Base-by-base conservation (phyloP, 2,113 vertebrate genomes). In the Fulica atra region DNA sequence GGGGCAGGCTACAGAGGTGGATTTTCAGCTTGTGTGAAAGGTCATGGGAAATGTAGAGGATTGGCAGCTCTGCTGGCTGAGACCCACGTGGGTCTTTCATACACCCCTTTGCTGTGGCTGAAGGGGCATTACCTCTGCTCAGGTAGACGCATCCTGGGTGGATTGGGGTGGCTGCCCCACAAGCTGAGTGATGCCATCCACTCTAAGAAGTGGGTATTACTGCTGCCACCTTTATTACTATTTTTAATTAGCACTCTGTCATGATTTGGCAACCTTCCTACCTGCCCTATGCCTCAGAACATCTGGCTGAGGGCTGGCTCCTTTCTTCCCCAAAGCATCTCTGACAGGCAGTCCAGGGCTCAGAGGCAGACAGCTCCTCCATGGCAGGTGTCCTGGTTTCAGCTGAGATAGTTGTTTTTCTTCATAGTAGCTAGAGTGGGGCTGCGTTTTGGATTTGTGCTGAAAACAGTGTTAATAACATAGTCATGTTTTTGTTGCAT, bases 231-330 rank as follows among this genome's bases (percentile, higher is more conserved):
- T 90, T 89, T 70, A 48, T 85, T 51, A 46, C 23, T 76, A 9
- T 17, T 36, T 90, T 82, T 93, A 92, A 92, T 95, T 81, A 81
- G 68, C 74, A 60, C 33, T 17, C 16, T 92, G 82, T 88, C 82
- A 60, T 5, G 57, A 9, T 31, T 82, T 76, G 71, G 86, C 86
- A 92, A 7, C 17, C 4, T 25, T 85, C 36, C 73, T 13, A 40
- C 40, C 78, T 81, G 60, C 36, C 46, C 81, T n/a, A 0, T 9
- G 12, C 36, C 78, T 78, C 65, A 46, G 74, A 46, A 50, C 0
- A 0, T 53, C 81, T 81, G 73, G 61, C 36, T 0, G 3, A 79
- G 81, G 29, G 51, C 66, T 68, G 65, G 42, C 38, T 81, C 10
- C 35, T 20, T 68, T 59, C 10, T 9, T 88, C 66, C 61, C 53